Evolutionary conservation across 2,113 vertebrate genomes (phyloP), one percentile per base, ranked within the genome.

Genomic region (Bos taurus): DNA sequence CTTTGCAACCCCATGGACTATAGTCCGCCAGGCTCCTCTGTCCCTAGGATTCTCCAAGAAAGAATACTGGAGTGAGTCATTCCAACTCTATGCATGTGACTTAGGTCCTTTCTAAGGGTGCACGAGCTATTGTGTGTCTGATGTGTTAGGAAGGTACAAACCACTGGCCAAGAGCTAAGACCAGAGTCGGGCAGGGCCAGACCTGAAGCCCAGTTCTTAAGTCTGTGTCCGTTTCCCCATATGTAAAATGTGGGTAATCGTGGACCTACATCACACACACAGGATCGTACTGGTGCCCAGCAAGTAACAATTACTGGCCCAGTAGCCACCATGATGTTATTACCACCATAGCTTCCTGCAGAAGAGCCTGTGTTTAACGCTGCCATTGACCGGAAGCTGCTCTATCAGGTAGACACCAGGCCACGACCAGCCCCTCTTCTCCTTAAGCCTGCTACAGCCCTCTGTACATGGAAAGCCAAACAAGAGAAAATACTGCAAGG

Each of bases 381-480:
- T 21, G 36, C 36, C 48, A 74, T 14, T 46, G 85, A 62, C 36
- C 2, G 1, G 67, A 94, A 46, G 21, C 26, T 50, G 33, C 25
- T 17, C n/a, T 1, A 2, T 33, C n/a, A n/a, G n/a, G 16, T 28
- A 17, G 59, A 25, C 2, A 17, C 30, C 43, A 21, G 60, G 19
- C 71, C 56, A 3, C 4, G 0, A 17, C 14, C 25, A 25, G 90
- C 48, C 77, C 25, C 11, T 54, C 62, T 43, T 28, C 14, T 52
- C 23, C 71, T 57, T 28, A 48, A 14, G 40, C 52, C 19, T 16
- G n/a, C 3, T 6, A 26, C 57, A 85, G 57, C 40, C 17, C 48
- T 7, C n/a, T 1, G 19, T 0, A 17, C n/a, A 1, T 2, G 90
- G 81, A 94, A n/a, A 0, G 0, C 1, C 9, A 77, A 46, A 81